A percentile compares a stretch with the other conserved stretches of the same genome.
These are phyloP conservation scores for Blera fallax DNA, from an alignment of 2,888 invertebrate genomes.

Conservation along the genomic window DNA sequence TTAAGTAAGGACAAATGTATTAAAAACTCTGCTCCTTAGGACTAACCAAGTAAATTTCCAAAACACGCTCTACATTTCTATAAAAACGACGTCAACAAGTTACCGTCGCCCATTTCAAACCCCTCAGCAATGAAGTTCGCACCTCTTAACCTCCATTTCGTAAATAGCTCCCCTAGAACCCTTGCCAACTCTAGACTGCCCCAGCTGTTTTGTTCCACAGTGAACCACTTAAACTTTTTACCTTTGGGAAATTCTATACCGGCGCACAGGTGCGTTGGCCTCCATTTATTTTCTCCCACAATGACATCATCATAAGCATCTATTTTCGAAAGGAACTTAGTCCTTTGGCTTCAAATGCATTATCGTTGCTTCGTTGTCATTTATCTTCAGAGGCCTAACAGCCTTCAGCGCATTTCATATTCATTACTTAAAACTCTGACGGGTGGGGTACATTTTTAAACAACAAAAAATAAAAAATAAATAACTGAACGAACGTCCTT, in stretches of 20 bases:
- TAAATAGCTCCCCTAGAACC: background rate
- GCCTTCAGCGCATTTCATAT: slow-evolving; percentile 55
- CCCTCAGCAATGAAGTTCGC: slow-evolving; percentile 1
- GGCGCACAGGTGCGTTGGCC: slow-evolving; percentile 31
- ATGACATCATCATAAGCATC: slow-evolving; percentile 48
- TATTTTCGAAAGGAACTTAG: slow-evolving; percentile 13
- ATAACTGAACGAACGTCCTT: slow-evolving; percentile 14
- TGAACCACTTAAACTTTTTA: slow-evolving; percentile 60
- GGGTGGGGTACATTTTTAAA: background rate
- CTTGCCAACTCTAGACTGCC: background rate
- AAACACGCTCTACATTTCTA: too few species aligned
- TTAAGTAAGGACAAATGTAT: too few species aligned
- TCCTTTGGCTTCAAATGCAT: slow-evolving; percentile 5
- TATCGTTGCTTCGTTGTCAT: slow-evolving; percentile 3
- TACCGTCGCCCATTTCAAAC: background rate
- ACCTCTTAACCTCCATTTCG: slow-evolving; percentile 14
- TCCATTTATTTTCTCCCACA: background rate
- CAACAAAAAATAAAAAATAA: slow-evolving; percentile 10
- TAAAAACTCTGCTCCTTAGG: too few species aligned
- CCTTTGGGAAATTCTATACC: slow-evolving; percentile 29
- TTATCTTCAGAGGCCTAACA: slow-evolving; percentile 24
- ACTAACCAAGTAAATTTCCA: too few species aligned
- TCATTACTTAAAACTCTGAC: slow-evolving; percentile 64
- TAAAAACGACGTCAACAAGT: background rate
- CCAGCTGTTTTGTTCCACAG: slow-evolving; percentile 1